phyloP scores from a whole-genome alignment of 64 coral and sea anemone species.

The Pocillopora damicornis region DNA sequence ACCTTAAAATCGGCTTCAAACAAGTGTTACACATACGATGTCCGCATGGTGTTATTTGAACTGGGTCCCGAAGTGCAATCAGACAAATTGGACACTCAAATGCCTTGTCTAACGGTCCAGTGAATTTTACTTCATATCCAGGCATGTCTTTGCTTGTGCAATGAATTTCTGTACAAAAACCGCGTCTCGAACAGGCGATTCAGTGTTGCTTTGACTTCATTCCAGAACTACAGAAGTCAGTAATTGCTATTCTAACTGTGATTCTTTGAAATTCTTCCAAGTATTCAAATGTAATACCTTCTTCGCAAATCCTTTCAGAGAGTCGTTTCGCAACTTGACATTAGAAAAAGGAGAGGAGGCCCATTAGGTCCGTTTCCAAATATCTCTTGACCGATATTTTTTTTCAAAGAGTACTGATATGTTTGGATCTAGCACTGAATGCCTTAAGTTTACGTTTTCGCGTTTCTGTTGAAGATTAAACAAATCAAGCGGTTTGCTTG shows the following conservation, averaged over 20 bases:
- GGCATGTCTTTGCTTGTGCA: constrained; percentile 53
- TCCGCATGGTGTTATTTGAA: constrained; percentile 96
- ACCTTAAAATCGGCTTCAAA: constrained; percentile 93
- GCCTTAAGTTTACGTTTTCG: not conserved
- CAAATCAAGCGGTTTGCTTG: constrained; percentile 2
- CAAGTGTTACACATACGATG: constrained; percentile 91
- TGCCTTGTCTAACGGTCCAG: constrained; percentile 71
- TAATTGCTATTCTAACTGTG: not conserved
- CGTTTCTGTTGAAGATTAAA: not conserved
- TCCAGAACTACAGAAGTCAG: not conserved
- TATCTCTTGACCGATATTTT: not conserved
- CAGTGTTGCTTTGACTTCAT: not conserved
- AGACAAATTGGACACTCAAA: constrained; percentile 95
- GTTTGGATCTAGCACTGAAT: not conserved
- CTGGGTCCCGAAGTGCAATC: constrained; percentile 81
- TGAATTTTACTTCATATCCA: constrained; percentile 88
- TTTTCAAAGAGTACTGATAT: not conserved
- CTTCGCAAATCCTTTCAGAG: not conserved
- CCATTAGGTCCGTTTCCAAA: not conserved
- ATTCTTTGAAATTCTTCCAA: not conserved
- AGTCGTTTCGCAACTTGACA: not conserved
- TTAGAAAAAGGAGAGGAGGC: not conserved
- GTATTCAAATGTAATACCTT: not conserved
- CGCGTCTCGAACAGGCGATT: not conserved
- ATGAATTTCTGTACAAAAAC: not conserved